phyloP scores from a whole-genome alignment of 1,140 invertebrate genomes.

The Lithobius niger region DNA sequence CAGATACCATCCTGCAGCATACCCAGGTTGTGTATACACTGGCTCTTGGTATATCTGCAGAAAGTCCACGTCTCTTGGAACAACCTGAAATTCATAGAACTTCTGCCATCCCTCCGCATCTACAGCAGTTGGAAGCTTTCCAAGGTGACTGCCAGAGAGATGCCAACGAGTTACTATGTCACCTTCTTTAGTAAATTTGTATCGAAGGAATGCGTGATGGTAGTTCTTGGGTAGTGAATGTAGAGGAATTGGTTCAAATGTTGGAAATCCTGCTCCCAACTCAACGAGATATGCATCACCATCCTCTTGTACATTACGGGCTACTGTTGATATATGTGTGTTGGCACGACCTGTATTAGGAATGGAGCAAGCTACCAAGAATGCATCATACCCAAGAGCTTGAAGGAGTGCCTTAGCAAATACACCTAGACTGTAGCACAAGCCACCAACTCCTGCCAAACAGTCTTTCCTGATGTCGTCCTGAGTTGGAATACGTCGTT shows the following conservation, averaged over 20 bases:
- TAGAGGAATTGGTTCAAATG: neutral
- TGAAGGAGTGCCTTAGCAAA: neutral
- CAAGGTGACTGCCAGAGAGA: neutral
- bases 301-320: neutral
- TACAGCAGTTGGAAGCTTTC: neutral
- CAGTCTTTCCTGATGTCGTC: neutral
- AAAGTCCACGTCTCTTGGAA: neutral
- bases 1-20: neutral
- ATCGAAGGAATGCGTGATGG: neutral
- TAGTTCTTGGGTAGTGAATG: neutral
- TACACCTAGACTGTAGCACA: neutral
- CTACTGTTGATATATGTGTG: neutral
- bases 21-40: neutral
- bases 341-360: neutral
- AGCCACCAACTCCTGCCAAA: neutral
- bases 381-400: neutral
- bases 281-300: neutral
- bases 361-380: neutral
- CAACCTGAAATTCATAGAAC: neutral
- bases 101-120: neutral
- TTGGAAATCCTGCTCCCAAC: neutral
- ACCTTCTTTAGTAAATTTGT: neutral
- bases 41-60: neutral
- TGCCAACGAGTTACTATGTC: neutral
- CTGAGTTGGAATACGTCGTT: neutral